phyloP scores from a whole-genome alignment of 2,797 vertebrate genomes.

The Trachops cirrhosus region DNA sequence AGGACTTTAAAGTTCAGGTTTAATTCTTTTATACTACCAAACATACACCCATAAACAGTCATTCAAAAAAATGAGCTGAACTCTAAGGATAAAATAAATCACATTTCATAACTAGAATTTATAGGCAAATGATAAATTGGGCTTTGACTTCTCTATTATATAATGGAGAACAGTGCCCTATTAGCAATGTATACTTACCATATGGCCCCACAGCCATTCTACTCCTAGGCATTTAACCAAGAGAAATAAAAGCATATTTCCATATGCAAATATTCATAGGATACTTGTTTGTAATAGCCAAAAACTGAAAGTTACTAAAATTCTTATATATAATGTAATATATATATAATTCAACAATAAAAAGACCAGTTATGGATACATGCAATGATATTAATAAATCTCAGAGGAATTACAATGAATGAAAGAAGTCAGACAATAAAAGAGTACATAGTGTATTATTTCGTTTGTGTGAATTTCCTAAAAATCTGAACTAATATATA shows the following conservation, averaged over 20 bases:
- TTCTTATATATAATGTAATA: too few species aligned
- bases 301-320: neutral
- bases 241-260: neutral
- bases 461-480: neutral
- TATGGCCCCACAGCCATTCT: neutral
- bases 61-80: slow-evolving; percentile 44
- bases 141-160: neutral
- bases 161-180: neutral
- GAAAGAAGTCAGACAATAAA: neutral
- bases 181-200: neutral
- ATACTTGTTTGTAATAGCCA: neutral
- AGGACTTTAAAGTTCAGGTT: neutral
- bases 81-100: slow-evolving; percentile 38
- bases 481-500: neutral
- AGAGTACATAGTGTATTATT: neutral
- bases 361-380: neutral
- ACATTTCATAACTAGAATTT: slow-evolving; percentile 8
- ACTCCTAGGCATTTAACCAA: neutral
- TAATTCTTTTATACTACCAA: slow-evolving; percentile 57
- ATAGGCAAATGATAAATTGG: neutral
- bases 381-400: neutral
- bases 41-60: slow-evolving; percentile 12
- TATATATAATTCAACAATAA: neutral
- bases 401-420: neutral
- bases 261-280: neutral